Percentiles rank a stretch among this genome's conserved stretches.
phyloP scores from a whole-genome alignment of 2,888 invertebrate species.

The Macrophya alboannulata region DNA sequence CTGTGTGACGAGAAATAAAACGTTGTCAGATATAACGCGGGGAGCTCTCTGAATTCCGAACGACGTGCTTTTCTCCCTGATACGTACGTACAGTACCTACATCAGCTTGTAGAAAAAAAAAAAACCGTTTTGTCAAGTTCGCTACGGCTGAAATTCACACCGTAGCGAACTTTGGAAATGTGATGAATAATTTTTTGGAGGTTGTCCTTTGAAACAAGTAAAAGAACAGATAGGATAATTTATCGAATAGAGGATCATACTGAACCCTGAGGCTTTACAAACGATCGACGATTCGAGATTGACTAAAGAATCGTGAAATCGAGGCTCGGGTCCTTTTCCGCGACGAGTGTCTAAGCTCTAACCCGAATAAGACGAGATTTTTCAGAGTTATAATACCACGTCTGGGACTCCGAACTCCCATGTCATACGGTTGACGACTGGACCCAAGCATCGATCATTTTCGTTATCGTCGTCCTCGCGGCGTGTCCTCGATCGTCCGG shows the following conservation, averaged over 20 bases:
- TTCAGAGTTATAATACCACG: neutral
- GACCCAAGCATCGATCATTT: conserved; percentile 77
- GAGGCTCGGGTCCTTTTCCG: neutral
- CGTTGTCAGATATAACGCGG: neutral
- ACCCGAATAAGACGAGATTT: neutral
- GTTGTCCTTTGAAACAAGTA: neutral
- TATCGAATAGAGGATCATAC: neutral
- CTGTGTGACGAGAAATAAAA: conserved; percentile 28
- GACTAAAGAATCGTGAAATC: neutral
- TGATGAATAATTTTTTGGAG: neutral
- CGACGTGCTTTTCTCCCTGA: neutral
- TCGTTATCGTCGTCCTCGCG: conserved; percentile 75
- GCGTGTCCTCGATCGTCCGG: conserved; percentile 63
- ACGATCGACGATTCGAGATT: neutral
- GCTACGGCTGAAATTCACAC: neutral
- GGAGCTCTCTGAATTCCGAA: neutral
- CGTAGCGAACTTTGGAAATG: neutral
- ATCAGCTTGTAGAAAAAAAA: neutral
- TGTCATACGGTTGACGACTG: conserved; percentile 55
- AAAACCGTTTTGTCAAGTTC: neutral
- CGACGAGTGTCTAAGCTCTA: neutral
- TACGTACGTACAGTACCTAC: neutral
- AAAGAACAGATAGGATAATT: neutral
- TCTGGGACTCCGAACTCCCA: conserved; percentile 7
- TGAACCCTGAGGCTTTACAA: too few relatives aligned